phyloP scores from a whole-genome alignment of 53 echinoderm and acorn worm genomes.

The Apostichopus leukothele region DNA sequence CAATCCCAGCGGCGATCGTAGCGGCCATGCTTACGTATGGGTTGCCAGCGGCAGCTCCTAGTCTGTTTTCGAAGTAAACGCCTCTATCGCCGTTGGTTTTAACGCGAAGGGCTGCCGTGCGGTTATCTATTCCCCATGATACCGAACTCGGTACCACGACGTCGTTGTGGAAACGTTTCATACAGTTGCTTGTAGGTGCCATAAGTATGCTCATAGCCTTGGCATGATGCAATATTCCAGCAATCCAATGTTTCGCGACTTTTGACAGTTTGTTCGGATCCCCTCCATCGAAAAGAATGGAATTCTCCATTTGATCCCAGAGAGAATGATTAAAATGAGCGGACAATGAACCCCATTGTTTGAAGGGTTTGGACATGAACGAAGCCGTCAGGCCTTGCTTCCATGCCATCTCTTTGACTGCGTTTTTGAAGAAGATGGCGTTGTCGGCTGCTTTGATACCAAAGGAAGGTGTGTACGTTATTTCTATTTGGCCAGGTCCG shows the following conservation, averaged over 20 bases:
- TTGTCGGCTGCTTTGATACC: conserved; percentile 58
- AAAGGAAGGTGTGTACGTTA: conserved; percentile 51
- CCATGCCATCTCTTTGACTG: conserved; percentile 57
- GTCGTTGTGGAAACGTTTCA: conserved; percentile 24
- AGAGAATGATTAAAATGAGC: conserved; percentile 60
- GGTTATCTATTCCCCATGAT: conserved; percentile 56
- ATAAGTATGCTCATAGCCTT: conserved; percentile 44
- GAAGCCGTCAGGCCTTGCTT: conserved; percentile 43
- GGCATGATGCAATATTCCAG: conserved; percentile 49
- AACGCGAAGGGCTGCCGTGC: conserved; percentile 39
- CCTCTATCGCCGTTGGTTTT: conserved; percentile 36
- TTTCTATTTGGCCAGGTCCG: conserved; percentile 59
- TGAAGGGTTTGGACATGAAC: conserved; percentile 55
- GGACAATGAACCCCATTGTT: conserved; percentile 19
- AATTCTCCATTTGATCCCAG: conserved; percentile 49
- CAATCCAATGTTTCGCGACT: conserved; percentile 56
- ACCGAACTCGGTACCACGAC: conserved; percentile 32
- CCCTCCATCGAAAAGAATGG: conserved; percentile 25
- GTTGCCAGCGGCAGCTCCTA: conserved; percentile 53
- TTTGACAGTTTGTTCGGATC: conserved; percentile 38
- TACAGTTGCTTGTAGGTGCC: conserved; percentile 56
- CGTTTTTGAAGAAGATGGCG: conserved; percentile 35
- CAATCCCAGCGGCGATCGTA: conserved; percentile 54
- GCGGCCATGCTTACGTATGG: conserved; percentile 56
- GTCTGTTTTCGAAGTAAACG: conserved; percentile 57